phyloP scores from a whole-genome alignment of 2,888 invertebrate genomes.

The Tanaodytes sp. region DNA sequence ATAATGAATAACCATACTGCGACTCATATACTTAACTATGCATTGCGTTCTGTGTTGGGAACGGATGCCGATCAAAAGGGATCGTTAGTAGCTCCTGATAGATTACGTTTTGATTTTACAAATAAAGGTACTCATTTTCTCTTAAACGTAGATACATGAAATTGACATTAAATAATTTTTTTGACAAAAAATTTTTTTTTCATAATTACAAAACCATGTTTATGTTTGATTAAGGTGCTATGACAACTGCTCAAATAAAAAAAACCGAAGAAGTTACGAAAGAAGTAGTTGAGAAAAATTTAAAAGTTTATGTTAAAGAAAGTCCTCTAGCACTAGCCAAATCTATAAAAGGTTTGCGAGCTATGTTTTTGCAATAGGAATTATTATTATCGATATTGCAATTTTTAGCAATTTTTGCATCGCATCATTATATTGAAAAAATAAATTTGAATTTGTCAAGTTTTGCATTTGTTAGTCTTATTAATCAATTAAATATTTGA shows the following conservation, averaged over 20 bases:
- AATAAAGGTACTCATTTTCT: constrained; percentile 78
- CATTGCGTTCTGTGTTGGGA: constrained; percentile 90
- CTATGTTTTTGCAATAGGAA: constrained; percentile 99
- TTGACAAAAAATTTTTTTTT: too few relatives aligned
- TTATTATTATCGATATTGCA: too few relatives aligned
- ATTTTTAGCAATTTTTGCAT: too few relatives aligned
- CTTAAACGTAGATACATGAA: too few relatives aligned
- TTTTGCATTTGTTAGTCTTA: too few relatives aligned
- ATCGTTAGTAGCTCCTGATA: constrained; percentile 97
- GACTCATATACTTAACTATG: constrained; percentile 97
- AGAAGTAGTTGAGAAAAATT: constrained; percentile 83
- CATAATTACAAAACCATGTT: too few relatives aligned
- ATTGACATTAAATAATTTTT: too few relatives aligned
- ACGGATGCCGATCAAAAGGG: constrained; percentile 96
- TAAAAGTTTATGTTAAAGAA: constrained; percentile 90
- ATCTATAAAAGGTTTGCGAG: constrained; percentile 91
- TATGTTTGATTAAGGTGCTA: constrained; percentile 77
- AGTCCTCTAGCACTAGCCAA: constrained; percentile 89
- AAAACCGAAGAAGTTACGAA: constrained; percentile 87
- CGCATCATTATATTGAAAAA: too few relatives aligned
- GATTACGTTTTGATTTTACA: constrained; percentile 97
- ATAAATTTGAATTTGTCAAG: too few relatives aligned
- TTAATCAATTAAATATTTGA: too few relatives aligned
- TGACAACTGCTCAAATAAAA: constrained; percentile 91
- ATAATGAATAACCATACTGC: constrained; percentile 99